Base-by-base conservation (phyloP, 2,797 vertebrate species). In the Setipinna tenuifilis region DNA sequence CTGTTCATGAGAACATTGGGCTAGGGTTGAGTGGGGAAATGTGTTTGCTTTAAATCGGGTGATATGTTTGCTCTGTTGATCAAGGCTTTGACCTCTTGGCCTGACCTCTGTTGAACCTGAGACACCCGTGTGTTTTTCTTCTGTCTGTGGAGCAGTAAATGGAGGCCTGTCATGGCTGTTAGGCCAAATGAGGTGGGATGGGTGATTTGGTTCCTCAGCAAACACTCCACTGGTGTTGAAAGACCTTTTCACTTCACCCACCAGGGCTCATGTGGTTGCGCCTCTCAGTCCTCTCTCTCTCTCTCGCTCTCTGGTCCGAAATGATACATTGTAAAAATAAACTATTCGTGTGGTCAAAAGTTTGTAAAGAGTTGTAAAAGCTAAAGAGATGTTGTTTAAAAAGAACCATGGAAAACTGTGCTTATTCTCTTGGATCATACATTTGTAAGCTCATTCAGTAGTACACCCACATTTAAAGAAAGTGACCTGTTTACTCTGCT, bases 51-150 rank as follows among this genome's bases (percentile, higher is more conserved):
- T 87, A 83, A 62, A 71, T 83, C 80, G 48, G 17, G 82, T 82
- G 86, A 83, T 85, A 41, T 78, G 71, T 78, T 83, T 87, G 82
- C 85, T 85, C 65, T 87, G 88, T 87, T 90, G 90, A 88, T 85
- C 83, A 88, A 87, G 61, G 44, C 82, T 54, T 59, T 88, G 89
- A 87, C 86, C 86, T 88, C 81, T 83, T 58, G 83, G 83, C 86
- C 85, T 88, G 86, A 89, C 86, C 82, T 78, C 35, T 82, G 81
- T 81, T 87, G 87, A 88, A 88, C 82, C 81, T 54, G 84, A 88
- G 87, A 88, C 87, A 87, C 87, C 78, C 82, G 41, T 50, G 75
- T 88, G 90, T 89, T 90, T 89, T 87, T 58, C 85, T 89, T 88
- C 88, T 85, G 85, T 62, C 57, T 2, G 6, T 48, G 2, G 17